A percentile compares a stretch with the other conserved stretches of the same genome.
Evolutionary conservation across 2,888 invertebrate species (phyloP).

Genomic region (Parnassius mnemosyne): DNA sequence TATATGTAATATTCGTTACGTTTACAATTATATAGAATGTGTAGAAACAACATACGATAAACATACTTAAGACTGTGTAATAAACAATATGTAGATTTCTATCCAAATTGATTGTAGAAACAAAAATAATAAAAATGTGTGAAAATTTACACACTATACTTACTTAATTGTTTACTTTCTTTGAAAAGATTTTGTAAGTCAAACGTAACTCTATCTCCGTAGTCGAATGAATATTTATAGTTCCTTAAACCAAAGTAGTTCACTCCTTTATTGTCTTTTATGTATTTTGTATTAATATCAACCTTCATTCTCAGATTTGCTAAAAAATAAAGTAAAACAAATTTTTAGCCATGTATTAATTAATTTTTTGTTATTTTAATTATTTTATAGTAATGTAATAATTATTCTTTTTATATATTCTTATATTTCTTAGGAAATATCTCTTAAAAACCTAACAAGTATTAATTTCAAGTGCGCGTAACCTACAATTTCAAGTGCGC

Average conservation of each 20-base stretch:
- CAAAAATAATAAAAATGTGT: too few species aligned
- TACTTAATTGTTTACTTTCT: conserved; percentile 67
- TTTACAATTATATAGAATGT: too few species aligned
- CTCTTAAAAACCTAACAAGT: too few species aligned
- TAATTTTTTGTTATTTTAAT: too few species aligned
- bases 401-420: neutral
- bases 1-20: too few species aligned
- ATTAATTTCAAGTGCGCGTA: too few species aligned
- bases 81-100: too few species aligned
- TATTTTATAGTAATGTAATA: neutral
- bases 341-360: neutral
- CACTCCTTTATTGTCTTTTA: conserved; percentile 53
- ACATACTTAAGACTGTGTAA: too few species aligned
- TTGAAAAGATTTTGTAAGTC: conserved; percentile 67
- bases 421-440: too few species aligned
- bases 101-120: too few species aligned
- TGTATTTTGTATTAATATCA: conserved; percentile 61
- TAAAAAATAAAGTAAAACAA: conserved; percentile 40
- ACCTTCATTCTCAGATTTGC: conserved; percentile 65
- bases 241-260: conserved; percentile 59
- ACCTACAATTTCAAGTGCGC: too few species aligned
- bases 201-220: conserved; percentile 64
- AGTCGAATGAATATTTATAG: conserved; percentile 67
- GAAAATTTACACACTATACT: conserved; percentile 38
- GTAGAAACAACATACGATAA: too few species aligned